phyloP scores from a whole-genome alignment of 2,888 invertebrate species.

The Coelopa pilipes region DNA sequence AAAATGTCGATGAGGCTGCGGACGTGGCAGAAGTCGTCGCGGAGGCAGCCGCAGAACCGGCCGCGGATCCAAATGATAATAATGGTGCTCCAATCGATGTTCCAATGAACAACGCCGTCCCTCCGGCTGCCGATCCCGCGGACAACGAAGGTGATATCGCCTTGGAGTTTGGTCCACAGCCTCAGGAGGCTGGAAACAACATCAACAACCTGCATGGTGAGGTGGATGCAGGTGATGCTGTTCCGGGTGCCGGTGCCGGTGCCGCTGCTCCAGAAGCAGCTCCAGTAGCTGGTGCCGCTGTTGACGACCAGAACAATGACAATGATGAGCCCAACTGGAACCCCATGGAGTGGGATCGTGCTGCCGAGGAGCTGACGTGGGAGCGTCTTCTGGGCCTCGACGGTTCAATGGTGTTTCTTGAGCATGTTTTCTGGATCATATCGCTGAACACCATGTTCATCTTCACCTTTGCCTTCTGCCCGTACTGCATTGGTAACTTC shows the following conservation, averaged over 20 bases:
- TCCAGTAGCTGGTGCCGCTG: constrained; percentile 67
- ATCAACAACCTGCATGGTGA: constrained; percentile 47
- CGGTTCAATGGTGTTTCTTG: constrained; percentile 95
- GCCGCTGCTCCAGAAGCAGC: constrained; percentile 74
- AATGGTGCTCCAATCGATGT: constrained; percentile 57
- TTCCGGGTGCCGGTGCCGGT: constrained; percentile 67
- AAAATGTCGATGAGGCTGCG: constrained; percentile 58
- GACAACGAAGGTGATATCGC: constrained; percentile 68
- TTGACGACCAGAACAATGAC: constrained; percentile 60
- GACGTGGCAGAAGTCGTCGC: constrained; percentile 55
- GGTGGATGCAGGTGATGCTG: constrained; percentile 66
- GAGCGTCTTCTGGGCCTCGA: constrained; percentile 94
- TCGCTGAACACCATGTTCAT: constrained; percentile 97
- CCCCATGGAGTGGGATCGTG: constrained; percentile 98
- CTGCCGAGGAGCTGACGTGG: constrained; percentile 98
- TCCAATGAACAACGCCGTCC: constrained; percentile 61
- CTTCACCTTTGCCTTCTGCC: constrained; percentile 95
- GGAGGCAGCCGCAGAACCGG: constrained; percentile 38
- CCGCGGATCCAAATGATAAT: constrained; percentile 65
- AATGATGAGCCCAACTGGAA: constrained; percentile 85
- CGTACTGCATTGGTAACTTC: constrained; percentile 93
- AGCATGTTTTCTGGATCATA: constrained; percentile 99
- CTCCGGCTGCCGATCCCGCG: constrained; percentile 62
- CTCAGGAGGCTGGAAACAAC: constrained; percentile 55
- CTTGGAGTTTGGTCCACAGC: constrained; percentile 71